A percentile compares a stretch with the other conserved stretches of the same genome.
These are phyloP conservation scores for Limnephilus auricula DNA, from an alignment of 2,888 invertebrate genomes.

Conservation along the genomic window DNA sequence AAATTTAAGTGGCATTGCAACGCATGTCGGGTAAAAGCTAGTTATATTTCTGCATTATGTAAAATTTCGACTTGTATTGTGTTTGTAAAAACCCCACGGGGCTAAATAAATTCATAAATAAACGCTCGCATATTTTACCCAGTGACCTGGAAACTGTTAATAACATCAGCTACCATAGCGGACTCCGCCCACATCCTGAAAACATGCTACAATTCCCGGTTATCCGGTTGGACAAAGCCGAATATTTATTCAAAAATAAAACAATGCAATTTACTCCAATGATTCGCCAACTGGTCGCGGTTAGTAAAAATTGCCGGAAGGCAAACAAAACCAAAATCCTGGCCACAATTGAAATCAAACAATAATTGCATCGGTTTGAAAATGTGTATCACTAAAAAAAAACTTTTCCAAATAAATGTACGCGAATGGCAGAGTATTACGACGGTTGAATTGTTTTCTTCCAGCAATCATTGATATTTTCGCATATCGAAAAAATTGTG, in stretches of 20 bases:
- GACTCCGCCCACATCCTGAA: neutral
- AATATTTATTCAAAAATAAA: constrained; percentile 9
- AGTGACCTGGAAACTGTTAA: constrained; percentile 15
- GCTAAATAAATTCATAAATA: too few species aligned
- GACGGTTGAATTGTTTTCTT: neutral
- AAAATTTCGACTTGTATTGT: too few species aligned
- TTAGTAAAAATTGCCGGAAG: neutral
- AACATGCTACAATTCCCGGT: neutral
- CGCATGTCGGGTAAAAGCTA: too few species aligned
- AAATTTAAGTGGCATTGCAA: too few species aligned
- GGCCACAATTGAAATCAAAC: neutral
- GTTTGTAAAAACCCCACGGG: too few species aligned
- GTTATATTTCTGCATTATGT: too few species aligned
- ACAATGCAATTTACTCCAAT: constrained; percentile 4
- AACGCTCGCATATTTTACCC: neutral
- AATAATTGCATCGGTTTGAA: neutral
- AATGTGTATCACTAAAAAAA: neutral
- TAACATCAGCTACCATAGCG: neutral
- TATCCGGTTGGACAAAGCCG: constrained; percentile 25
- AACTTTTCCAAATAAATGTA: neutral
- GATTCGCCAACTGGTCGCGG: neutral
- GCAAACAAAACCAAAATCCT: neutral
- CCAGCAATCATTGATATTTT: neutral
- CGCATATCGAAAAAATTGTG: neutral
- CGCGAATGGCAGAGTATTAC: neutral